A percentile compares a stretch with the other conserved stretches of the same genome.
These are phyloP conservation scores for Alethe castanea DNA, from an alignment of 2,113 vertebrate genomes.

Conservation along the genomic window DNA sequence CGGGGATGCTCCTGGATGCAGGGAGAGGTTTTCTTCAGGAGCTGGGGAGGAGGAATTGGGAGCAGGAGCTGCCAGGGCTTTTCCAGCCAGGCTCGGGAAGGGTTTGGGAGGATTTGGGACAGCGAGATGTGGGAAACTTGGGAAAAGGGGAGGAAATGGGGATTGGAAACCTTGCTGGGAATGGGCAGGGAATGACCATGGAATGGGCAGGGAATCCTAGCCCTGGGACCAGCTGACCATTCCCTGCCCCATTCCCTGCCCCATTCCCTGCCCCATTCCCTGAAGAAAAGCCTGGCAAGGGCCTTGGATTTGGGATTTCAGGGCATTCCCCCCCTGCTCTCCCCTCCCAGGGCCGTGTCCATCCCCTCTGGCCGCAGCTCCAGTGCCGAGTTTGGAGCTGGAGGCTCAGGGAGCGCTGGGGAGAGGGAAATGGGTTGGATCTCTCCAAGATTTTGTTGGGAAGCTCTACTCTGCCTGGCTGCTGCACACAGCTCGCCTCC, in stretches of 20 bases:
- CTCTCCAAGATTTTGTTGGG: neutral
- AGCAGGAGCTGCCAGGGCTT: neutral
- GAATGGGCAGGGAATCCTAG: neutral
- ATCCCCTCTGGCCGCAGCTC: neutral
- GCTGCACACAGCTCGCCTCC: neutral
- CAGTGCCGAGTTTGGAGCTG: neutral
- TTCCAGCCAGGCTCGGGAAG: rapidly evolving
- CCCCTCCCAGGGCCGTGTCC: neutral
- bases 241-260: too few relatives aligned
- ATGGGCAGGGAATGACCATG: neutral
- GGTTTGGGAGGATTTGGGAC: neutral
- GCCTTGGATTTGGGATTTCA: neutral
- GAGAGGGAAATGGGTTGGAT: neutral
- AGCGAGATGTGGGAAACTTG: neutral
- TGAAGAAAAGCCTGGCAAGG: neutral
- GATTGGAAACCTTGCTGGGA: neutral
- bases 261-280: too few relatives aligned
- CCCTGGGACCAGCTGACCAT: neutral
- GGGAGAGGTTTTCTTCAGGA: neutral
- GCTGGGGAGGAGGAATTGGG: neutral
- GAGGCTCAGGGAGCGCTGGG: neutral
- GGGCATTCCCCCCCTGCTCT: neutral
- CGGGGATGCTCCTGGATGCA: neutral
- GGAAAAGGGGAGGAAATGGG: neutral
- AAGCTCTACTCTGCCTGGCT: neutral